These are phyloP conservation scores for Fringilla coelebs DNA, from an alignment of 2,797 vertebrate genomes.

Conservation along the genomic window DNA sequence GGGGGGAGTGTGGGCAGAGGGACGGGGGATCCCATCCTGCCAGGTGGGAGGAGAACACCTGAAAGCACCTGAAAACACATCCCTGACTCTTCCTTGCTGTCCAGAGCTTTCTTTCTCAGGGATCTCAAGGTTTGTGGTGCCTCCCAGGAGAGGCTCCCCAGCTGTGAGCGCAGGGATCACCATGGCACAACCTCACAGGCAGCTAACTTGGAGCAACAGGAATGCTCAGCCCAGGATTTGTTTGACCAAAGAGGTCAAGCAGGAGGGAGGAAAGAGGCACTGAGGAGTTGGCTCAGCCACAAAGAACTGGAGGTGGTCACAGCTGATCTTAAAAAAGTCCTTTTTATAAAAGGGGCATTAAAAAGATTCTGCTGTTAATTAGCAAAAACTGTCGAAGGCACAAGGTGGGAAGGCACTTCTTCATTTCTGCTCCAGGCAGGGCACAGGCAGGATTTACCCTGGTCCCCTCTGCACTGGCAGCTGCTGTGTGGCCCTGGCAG, in stretches of 20 bases:
- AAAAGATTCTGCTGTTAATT: neutral
- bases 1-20: neutral
- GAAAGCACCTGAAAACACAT: neutral
- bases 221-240: neutral
- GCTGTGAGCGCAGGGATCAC: accelerated
- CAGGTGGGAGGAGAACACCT: too few relatives aligned
- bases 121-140: accelerated
- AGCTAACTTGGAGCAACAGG: neutral
- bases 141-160: neutral
- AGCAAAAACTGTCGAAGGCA: neutral
- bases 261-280: neutral
- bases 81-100: neutral
- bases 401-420: neutral
- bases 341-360: neutral
- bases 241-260: neutral
- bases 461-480: neutral
- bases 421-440: neutral
- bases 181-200: accelerated
- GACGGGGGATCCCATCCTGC: neutral
- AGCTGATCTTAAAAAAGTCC: neutral
- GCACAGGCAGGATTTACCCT: neutral
- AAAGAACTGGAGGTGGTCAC: neutral
- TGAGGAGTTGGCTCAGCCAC: neutral
- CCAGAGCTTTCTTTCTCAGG: neutral
- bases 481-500: neutral